Percentiles rank a stretch among this genome's conserved stretches.
Conservation (phyloP, 92 coral and sea anemone genomes). For the Epizoanthus scotinus region DNA sequence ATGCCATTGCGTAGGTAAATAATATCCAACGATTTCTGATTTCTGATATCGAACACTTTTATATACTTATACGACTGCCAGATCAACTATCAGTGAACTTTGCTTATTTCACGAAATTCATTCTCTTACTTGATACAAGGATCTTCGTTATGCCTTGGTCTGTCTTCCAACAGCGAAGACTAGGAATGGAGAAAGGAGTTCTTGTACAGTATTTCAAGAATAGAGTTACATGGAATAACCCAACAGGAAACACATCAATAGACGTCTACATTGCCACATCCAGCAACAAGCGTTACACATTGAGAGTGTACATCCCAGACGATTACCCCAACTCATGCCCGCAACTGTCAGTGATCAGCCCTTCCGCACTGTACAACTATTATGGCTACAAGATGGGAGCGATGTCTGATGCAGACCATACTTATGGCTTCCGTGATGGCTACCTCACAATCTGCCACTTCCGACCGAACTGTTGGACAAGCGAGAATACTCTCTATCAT, state of each 20-base stretch:
- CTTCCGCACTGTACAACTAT: constrained; percentile 43
- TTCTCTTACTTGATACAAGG: no score
- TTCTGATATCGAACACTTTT: no score
- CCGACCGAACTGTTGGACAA: constrained; percentile 61
- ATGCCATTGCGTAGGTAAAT: no score
- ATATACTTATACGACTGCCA: no score
- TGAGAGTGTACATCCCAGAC: constrained; percentile 65
- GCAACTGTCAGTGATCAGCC: constrained; percentile 61
- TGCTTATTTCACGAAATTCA: no score
- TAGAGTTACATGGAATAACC: constrained; percentile 67
- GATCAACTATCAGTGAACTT: no score
- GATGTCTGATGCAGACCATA: constrained; percentile 33
- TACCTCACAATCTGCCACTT: constrained; percentile 74
- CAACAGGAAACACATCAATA: constrained; percentile 60
- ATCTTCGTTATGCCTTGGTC: constrained; percentile 66
- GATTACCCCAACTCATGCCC: constrained; percentile 80
- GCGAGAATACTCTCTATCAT: constrained; percentile 70
- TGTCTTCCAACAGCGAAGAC: constrained; percentile 57
- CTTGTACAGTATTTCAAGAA: constrained; percentile 64
- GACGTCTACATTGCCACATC: constrained; percentile 61
- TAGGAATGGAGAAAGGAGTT: constrained; percentile 61
- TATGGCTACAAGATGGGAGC: constrained; percentile 40
- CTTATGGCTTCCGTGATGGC: constrained; percentile 59
- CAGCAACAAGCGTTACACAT: constrained; percentile 57
- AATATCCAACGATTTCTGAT: no score